A percentile compares a stretch with the other conserved stretches of the same genome.
phyloP scores from a whole-genome alignment of 2,888 invertebrate species.

The Eupithecia vulgata region DNA sequence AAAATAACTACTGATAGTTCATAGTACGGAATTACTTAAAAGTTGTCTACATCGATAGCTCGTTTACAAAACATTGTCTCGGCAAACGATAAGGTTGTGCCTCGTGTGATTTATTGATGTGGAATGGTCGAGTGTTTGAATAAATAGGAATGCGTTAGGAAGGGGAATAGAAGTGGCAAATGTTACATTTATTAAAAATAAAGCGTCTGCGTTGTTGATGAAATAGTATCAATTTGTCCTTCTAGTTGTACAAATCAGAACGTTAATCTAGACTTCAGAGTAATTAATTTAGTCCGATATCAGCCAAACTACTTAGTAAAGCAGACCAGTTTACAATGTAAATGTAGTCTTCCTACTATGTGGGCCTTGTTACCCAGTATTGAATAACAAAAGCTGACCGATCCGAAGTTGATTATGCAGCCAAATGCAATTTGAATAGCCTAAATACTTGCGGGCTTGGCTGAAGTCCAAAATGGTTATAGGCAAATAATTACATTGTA shows the following conservation, averaged over 20 bases:
- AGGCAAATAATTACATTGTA: constrained; percentile 18
- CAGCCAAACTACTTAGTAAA: neutral
- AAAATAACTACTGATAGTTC: constrained; percentile 69
- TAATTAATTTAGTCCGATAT: neutral
- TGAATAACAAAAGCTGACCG: constrained; percentile 32
- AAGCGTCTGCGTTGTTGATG: neutral
- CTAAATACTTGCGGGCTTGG: constrained; percentile 19
- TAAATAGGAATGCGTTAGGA: constrained; percentile 8
- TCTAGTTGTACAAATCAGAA: neutral
- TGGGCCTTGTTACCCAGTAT: constrained; percentile 19
- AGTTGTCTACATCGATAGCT: constrained; percentile 68
- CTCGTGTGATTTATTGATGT: constrained; percentile 29
- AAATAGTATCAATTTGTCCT: neutral
- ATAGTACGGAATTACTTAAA: constrained; percentile 76
- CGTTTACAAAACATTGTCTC: constrained; percentile 73
- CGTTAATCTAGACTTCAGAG: neutral
- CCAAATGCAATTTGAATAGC: constrained; percentile 21
- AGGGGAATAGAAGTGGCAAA: constrained; percentile 3
- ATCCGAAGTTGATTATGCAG: constrained; percentile 23
- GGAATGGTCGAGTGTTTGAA: constrained; percentile 14
- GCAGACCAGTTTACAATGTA: constrained; percentile 4
- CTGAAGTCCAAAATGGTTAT: constrained; percentile 15
- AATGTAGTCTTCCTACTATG: neutral
- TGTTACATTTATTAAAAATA: neutral
- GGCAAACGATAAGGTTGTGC: constrained; percentile 46